These are phyloP conservation scores for Sarcophilus harrisii DNA, from an alignment of 2,797 vertebrate genomes.

Conservation along the genomic window DNA sequence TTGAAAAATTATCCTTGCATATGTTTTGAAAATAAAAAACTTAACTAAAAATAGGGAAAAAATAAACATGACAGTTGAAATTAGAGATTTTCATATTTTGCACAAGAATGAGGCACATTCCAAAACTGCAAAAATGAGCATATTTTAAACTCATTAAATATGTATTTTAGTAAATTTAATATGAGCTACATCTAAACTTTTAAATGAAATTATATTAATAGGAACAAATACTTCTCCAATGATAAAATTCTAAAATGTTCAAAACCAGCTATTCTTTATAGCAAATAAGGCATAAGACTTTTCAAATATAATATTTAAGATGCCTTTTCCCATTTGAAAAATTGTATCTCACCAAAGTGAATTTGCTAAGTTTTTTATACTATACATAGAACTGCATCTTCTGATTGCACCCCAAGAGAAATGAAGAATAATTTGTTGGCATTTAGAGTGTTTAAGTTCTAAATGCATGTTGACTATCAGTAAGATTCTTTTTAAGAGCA, in stretches of 20 bases:
- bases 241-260: constrained; percentile 43
- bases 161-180: constrained; percentile 24
- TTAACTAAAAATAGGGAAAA: no score
- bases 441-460: neutral
- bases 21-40: no score
- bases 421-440: neutral
- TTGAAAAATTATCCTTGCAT: no score
- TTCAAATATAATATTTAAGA: constrained; percentile 54
- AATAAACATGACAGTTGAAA: constrained; percentile 6
- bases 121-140: constrained; percentile 13
- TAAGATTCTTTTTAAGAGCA: neutral
- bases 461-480: neutral
- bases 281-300: neutral
- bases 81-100: constrained; percentile 28
- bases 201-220: constrained; percentile 20
- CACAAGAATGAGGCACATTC: neutral
- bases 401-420: constrained; percentile 31
- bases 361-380: constrained; percentile 43
- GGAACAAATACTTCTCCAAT: constrained; percentile 30
- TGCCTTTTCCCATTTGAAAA: constrained; percentile 34
- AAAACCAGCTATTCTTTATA: constrained; percentile 19
- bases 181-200: constrained; percentile 16
- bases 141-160: constrained; percentile 10
- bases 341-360: constrained; percentile 44
- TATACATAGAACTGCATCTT: constrained; percentile 44